A percentile compares a stretch with the other conserved stretches of the same genome.
Conservation (phyloP, 2,113 vertebrate species). For the Heteronetta atricapilla region DNA sequence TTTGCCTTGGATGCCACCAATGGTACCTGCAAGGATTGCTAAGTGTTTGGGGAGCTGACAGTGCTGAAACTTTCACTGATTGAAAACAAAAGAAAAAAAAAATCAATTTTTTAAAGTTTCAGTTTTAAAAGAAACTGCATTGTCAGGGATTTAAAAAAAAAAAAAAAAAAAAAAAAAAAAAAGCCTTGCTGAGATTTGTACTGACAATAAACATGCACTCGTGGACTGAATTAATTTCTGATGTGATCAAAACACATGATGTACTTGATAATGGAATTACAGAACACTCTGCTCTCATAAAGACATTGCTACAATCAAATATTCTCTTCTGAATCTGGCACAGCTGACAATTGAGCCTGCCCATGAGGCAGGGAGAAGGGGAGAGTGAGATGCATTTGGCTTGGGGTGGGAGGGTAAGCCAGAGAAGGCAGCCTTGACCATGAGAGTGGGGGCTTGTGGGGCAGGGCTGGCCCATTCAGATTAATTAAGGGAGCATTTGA, state of each 20-base stretch:
- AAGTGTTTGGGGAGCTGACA: background rate
- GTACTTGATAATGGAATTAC: conserved; percentile 35
- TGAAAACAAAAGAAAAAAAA: background rate
- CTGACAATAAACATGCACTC: conserved; percentile 10
- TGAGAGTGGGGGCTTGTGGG: accelerated
- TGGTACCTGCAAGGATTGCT: background rate
- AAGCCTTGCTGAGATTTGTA: background rate
- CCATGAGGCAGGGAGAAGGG: background rate
- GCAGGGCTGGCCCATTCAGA: background rate
- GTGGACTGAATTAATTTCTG: conserved; percentile 40
- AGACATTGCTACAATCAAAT: background rate
- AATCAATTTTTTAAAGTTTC: background rate
- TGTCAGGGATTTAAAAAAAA: background rate
- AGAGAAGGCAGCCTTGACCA: background rate
- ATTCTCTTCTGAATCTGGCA: conserved; percentile 14
- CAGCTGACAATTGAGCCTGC: background rate
- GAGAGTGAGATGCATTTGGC: background rate
- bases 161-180: too few relatives aligned
- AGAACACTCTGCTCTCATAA: conserved; percentile 10
- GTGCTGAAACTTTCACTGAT: background rate
- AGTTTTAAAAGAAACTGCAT: background rate
- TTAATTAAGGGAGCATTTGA: background rate
- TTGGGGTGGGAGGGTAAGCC: background rate
- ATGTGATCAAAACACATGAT: conserved; percentile 39
- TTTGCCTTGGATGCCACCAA: background rate